Percentiles rank a stretch among this genome's conserved stretches.
Evolutionary conservation across 2,797 vertebrate genomes (phyloP).

Genomic region (Sebastes diploproa): DNA sequence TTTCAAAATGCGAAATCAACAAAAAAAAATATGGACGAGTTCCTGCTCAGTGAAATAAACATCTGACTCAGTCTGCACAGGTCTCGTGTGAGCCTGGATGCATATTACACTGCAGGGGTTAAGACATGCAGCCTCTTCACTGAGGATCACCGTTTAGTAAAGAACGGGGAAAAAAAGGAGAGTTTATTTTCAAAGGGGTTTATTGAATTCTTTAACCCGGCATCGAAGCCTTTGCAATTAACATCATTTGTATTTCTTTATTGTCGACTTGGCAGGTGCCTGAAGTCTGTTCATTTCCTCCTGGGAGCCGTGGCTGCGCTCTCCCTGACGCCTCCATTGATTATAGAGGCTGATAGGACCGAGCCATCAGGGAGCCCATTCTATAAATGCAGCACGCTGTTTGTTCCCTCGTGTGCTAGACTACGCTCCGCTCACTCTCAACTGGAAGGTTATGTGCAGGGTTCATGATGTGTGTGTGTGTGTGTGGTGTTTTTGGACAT

Average conservation of each 20-base stretch:
- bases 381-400: conserved; percentile 26
- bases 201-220: conserved; percentile 31
- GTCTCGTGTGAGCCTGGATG: conserved; percentile 17
- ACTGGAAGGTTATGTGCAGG: conserved; percentile 23
- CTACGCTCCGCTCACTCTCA: conserved; percentile 17
- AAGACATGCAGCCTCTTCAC: neutral
- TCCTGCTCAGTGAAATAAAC: conserved; percentile 34
- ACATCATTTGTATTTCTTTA: conserved; percentile 62
- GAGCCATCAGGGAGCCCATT: conserved; percentile 45
- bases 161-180: neutral
- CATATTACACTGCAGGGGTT: neutral
- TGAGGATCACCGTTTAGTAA: neutral
- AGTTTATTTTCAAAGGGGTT: conserved; percentile 15
- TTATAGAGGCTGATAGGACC: conserved; percentile 58
- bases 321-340: conserved; percentile 55
- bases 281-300: conserved; percentile 59
- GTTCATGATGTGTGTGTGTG: neutral
- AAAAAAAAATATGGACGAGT: conserved; percentile 21
- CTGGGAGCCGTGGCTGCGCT: conserved; percentile 36
- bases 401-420: conserved; percentile 23
- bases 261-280: conserved; percentile 46
- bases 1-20: conserved; percentile 52
- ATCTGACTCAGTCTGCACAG: conserved; percentile 47
- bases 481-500: neutral
- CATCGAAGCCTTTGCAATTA: conserved; percentile 56